Evolutionary conservation across 2,888 invertebrate species (phyloP), one percentile per base, ranked within the genome.

Genomic region (Pammene fasciana): DNA sequence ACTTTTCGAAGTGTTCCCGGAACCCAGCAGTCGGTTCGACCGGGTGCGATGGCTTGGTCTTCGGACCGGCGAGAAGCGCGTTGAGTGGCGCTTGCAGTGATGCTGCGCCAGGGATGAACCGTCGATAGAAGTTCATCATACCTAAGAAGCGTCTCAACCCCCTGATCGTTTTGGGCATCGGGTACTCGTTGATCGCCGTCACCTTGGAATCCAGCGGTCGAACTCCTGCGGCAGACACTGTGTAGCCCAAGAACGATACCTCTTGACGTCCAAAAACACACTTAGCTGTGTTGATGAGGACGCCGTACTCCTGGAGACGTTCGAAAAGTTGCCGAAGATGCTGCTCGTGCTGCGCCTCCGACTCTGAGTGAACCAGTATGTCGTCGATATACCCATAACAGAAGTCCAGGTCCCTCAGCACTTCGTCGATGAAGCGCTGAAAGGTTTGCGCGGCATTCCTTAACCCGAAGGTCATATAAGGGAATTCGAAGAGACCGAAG

Each of bases 381-480:
- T 83, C 83, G 54, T 86, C 83, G 0, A 86, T 61, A 50, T 85
- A 86, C 0, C 71, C 61, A 65, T 75, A 83, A 6, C n/a, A 43
- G 38, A 73, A 75, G 10, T 74, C 74, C 0, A 75, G 68, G 9
- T 71, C 74, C 13, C 71, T 52, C 0, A 41, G 45, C 50, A 73
- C 45, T 16, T 78, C 10, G 87, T 79, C 82, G 73, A 70, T 86
- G 82, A 72, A 88, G 34, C 46, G 46, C 38, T 38, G 38, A 9
- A 38, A 45, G 10, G 18, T 52, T 11, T 52, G 52, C 4, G 52
- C 54, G 80, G 88, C 84, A 67, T 89, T 87, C 0, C 84, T 59
- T 0, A 88, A 73, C 0, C 87, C 86, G 36, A 86, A 87, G 0
- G 73, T 73, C 80, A 83, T 81, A 1, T 46, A 67, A 0, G 76